Conservation (phyloP, 35 echinoderm and acorn worm species). For the Heliocidaris erythrogramma region DNA sequence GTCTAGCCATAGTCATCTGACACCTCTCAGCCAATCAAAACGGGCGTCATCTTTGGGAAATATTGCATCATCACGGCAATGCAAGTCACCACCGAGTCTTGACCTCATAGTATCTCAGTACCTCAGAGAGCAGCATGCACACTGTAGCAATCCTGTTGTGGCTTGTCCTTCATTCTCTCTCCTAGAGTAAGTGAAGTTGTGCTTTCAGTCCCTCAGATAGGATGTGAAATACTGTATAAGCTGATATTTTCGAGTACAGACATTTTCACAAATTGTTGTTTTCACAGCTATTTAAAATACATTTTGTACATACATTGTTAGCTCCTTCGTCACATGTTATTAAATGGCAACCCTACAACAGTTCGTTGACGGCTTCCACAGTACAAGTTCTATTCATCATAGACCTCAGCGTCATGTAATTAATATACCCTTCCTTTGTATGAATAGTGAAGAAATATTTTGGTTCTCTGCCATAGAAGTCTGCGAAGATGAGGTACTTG, state of each 20-base stretch:
- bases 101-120: constrained; percentile 89
- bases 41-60: neutral
- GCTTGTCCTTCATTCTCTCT: constrained; percentile 92
- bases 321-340: too few species aligned
- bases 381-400: neutral
- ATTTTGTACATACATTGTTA: too few species aligned
- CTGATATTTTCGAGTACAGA: too few species aligned
- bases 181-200: constrained; percentile 76
- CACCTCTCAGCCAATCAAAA: constrained; percentile 1
- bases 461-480: too few species aligned
- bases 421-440: neutral
- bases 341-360: too few species aligned
- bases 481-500: too few species aligned
- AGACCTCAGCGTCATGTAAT: neutral
- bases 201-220: neutral
- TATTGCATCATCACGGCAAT: constrained; percentile 37
- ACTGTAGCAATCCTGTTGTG: constrained; percentile 91
- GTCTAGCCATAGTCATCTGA: constrained; percentile 53
- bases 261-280: too few species aligned
- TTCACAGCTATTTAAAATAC: too few species aligned
- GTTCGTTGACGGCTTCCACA: too few species aligned
- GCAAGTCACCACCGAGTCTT: constrained; percentile 71
- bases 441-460: too few species aligned
- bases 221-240: neutral
- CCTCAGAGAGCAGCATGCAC: constrained; percentile 90